phyloP scores from a whole-genome alignment of 1,140 invertebrate species.

The Drosophila melanogaster region DNA sequence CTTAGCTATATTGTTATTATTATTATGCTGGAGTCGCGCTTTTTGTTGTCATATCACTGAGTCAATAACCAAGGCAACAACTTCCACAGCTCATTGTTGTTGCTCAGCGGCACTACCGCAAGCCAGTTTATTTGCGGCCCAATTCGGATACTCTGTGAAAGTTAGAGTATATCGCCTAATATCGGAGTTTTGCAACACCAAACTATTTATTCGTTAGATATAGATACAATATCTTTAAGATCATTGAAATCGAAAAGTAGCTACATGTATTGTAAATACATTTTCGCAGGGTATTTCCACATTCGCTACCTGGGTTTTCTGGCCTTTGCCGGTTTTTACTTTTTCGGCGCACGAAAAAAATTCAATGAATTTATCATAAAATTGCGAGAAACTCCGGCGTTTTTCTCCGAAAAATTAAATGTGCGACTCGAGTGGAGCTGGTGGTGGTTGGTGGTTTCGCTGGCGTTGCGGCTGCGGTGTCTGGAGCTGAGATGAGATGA shows the following conservation, averaged over 20 bases:
- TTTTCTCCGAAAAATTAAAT: conserved; percentile 81
- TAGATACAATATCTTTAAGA: too few species aligned
- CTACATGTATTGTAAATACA: too few species aligned
- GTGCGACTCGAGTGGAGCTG: conserved; percentile 35
- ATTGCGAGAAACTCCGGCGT: conserved; percentile 82
- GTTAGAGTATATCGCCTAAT: too few species aligned
- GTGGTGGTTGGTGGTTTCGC: background rate
- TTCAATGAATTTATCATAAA: conserved; percentile 84
- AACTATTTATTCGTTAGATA: too few species aligned
- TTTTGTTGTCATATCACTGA: conserved; percentile 26
- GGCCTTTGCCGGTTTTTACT: conserved; percentile 22
- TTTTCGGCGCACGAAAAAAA: conserved; percentile 59
- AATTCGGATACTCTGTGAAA: conserved; percentile 22
- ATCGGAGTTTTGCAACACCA: too few species aligned
- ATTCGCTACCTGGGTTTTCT: background rate
- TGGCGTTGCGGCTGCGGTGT: background rate
- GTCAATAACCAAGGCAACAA: conserved; percentile 37
- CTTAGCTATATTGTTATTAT: background rate
- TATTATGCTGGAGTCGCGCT: background rate
- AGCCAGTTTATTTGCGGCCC: conserved; percentile 17
- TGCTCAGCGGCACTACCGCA: conserved; percentile 13
- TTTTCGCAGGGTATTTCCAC: background rate
- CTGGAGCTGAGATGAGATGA: background rate
- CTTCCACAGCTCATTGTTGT: conserved; percentile 34
- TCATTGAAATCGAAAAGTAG: too few species aligned